Evolutionary conservation across 2,888 invertebrate genomes (phyloP), one percentile per base, ranked within the genome.

Genomic region (Micoletzkya japonica): DNA sequence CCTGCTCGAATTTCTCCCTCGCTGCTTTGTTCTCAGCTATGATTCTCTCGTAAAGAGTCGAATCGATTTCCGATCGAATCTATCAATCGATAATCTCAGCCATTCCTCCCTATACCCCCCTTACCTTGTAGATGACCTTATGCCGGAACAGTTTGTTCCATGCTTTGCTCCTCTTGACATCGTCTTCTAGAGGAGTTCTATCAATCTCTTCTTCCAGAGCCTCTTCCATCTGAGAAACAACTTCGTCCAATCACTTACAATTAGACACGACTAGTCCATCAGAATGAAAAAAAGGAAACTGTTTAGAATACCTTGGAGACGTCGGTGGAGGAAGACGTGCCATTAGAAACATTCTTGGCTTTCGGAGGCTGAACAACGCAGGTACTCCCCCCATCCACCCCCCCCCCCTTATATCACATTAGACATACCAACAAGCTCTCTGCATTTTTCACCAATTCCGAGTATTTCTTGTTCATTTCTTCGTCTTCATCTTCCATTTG

Each of bases 401-500:
- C 39, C 26, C 50, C 39, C 32, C 10, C 28, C 34, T 36, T 1
- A 2, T 28, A 3, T 6, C 39, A 44, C 28, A 28, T 7, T 28
- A 28, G 32, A 63, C 44, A 44, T 37, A 39, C 26, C 63, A 59
- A 10, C 28, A n/a, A 3, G 36, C 37, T 59, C 61, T 61, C 52
- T 10, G 63, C 63, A 20, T 54, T 34, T 54, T 64, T 64, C 26
- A 64, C 64, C 24, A 64, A 24, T 44, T 64, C 64, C 24, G 52
- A 52, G 30, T 39, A 37, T 44, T 64, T 64, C 64, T 64, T 24
- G 14, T 44, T 49, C 61, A 61, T 61, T 36, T 61, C 61, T n/a
- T 44, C 26, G 37, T 49, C 36, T 34, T 60, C 26, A 44, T 60
- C 39, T 2, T 34, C 14, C 60, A 28, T 2, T 4, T 7, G 24